Conservation (phyloP, 2,888 invertebrate genomes). For the Onchidella celtica region DNA sequence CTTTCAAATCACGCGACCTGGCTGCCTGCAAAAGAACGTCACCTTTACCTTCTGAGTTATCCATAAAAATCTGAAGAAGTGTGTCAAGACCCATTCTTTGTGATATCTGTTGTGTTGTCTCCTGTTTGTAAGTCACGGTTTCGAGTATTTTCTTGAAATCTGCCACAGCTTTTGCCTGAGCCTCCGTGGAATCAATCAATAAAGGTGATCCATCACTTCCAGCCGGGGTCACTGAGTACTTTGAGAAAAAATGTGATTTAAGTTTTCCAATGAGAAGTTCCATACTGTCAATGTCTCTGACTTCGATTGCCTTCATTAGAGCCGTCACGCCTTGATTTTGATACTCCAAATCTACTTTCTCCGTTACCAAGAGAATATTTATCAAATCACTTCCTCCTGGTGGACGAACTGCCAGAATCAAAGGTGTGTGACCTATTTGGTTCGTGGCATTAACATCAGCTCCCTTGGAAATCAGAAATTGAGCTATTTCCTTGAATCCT, state of each 20-base stretch:
- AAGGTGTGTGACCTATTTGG: neutral
- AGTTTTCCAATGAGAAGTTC: neutral
- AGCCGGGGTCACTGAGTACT: too few species aligned
- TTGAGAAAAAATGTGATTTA: too few species aligned
- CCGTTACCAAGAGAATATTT: neutral
- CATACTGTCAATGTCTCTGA: neutral
- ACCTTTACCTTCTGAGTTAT: too few species aligned
- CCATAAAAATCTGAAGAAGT: neutral
- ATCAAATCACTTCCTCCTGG: neutral
- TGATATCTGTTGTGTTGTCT: too few species aligned
- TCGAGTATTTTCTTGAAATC: neutral
- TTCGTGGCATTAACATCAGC: constrained; percentile 8
- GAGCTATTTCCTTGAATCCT: constrained; percentile 1
- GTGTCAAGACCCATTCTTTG: too few species aligned
- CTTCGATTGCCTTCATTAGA: neutral
- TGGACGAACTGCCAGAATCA: constrained; percentile 1
- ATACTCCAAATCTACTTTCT: neutral
- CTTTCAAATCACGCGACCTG: too few species aligned
- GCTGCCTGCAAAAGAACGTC: too few species aligned
- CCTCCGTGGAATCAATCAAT: too few species aligned
- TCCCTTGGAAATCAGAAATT: neutral
- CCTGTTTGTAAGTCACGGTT: too few species aligned
- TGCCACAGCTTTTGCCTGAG: constrained; percentile 1
- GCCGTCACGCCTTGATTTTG: neutral
- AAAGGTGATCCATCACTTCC: too few species aligned